A percentile compares a stretch with the other conserved stretches of the same genome.
phyloP scores from a whole-genome alignment of 2,888 invertebrate genomes.

The Pherbina coryleti region DNA sequence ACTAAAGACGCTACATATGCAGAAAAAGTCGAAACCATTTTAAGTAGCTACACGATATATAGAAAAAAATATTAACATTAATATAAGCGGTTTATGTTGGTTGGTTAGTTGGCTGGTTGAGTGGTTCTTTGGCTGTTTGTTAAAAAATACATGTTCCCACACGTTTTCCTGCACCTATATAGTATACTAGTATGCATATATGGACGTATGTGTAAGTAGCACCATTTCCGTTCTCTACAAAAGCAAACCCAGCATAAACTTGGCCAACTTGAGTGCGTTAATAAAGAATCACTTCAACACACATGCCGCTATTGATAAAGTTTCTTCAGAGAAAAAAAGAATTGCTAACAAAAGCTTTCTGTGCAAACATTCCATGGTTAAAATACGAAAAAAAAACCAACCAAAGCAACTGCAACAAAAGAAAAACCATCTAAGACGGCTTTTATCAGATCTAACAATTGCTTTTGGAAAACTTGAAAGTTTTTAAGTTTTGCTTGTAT shows the following conservation, averaged over 20 bases:
- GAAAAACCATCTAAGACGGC: conserved; percentile 13
- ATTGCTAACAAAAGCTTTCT: conserved; percentile 23
- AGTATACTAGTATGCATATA: too few species aligned
- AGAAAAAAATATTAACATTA: too few species aligned
- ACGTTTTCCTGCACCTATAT: too few species aligned
- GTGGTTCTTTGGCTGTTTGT: too few species aligned
- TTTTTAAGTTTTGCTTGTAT: conserved; percentile 12
- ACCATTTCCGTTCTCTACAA: neutral
- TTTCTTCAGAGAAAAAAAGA: neutral
- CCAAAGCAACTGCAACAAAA: neutral
- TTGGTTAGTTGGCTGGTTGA: too few species aligned
- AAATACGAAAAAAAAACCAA: neutral
- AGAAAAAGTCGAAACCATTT: too few species aligned
- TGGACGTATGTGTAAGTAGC: too few species aligned
- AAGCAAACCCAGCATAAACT: neutral
- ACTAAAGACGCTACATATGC: too few species aligned
- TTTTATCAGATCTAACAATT: conserved; percentile 32
- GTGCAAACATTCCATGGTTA: too few species aligned
- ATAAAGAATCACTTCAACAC: conserved; percentile 31
- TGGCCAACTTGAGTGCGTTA: conserved; percentile 30
- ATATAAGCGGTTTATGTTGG: too few species aligned
- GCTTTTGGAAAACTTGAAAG: conserved; percentile 30
- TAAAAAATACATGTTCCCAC: too few species aligned
- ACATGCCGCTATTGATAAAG: conserved; percentile 24
- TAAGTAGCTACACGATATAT: too few species aligned